Evolutionary conservation across 2,888 invertebrate species (phyloP).

Genomic region (Ephialtes manifestator): DNA sequence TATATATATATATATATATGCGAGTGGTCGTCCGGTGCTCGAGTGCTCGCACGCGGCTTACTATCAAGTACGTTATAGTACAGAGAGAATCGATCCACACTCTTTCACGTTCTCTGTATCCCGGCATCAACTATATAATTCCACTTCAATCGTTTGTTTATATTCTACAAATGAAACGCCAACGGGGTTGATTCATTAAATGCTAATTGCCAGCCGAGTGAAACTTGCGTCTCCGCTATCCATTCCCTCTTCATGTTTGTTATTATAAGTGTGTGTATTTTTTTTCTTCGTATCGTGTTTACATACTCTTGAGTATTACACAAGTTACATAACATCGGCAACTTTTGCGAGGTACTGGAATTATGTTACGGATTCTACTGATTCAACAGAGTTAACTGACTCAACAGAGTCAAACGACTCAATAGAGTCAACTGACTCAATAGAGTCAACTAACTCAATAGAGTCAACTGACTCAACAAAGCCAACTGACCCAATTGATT

Average conservation of each 20-base stretch:
- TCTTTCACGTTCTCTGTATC: background rate
- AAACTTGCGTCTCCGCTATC: background rate
- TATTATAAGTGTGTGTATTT: background rate
- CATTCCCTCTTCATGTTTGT: background rate
- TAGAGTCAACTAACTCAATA: background rate
- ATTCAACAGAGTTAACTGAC: background rate
- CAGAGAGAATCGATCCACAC: slow-evolving; percentile 1
- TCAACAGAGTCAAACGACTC: background rate
- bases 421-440: background rate
- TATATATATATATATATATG: background rate
- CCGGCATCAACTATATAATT: slow-evolving; percentile 12
- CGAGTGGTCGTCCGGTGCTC: slow-evolving; percentile 39
- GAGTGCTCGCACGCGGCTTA: slow-evolving; percentile 53
- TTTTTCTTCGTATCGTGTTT: background rate
- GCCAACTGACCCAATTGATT: background rate
- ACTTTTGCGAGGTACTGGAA: too few relatives aligned
- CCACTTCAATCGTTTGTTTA: slow-evolving; percentile 61
- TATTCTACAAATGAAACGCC: slow-evolving; percentile 52
- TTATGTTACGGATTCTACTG: background rate
- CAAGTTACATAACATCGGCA: background rate
- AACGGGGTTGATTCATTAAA: slow-evolving; percentile 48
- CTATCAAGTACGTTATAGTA: slow-evolving; percentile 4
- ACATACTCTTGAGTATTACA: background rate
- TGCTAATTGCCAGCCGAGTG: slow-evolving; percentile 50
- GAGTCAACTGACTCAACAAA: background rate